phyloP scores from a whole-genome alignment of 2,888 invertebrate species.

The Catocala fraxini region DNA sequence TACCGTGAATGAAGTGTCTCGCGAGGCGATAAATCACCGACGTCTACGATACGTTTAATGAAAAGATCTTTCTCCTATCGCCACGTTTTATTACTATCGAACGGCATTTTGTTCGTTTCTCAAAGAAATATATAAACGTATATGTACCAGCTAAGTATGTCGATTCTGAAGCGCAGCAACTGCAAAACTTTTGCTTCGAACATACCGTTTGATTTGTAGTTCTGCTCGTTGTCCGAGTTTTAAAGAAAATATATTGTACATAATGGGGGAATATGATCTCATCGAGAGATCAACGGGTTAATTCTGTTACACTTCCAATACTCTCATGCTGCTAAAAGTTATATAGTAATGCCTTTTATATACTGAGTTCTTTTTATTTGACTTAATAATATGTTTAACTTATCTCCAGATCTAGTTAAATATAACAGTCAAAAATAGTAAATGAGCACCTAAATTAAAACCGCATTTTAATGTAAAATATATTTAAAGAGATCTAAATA shows the following conservation, averaged over 20 bases:
- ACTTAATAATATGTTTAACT: too few relatives aligned
- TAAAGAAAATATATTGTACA: slow-evolving; percentile 50
- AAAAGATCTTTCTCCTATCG: slow-evolving; percentile 76
- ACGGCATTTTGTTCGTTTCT: slow-evolving; percentile 58
- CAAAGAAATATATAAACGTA: slow-evolving; percentile 44
- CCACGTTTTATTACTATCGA: slow-evolving; percentile 74
- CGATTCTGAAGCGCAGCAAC: slow-evolving; percentile 48
- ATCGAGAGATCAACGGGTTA: background rate
- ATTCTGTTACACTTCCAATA: background rate
- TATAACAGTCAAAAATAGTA: too few relatives aligned
- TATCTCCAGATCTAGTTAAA: too few relatives aligned
- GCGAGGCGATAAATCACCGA: slow-evolving; percentile 81
- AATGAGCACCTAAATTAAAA: too few relatives aligned
- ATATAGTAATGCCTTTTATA: too few relatives aligned
- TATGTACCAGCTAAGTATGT: slow-evolving; percentile 50
- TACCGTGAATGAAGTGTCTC: slow-evolving; percentile 80
- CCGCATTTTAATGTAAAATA: too few relatives aligned
- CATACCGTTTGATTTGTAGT: slow-evolving; percentile 58
- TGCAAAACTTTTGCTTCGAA: slow-evolving; percentile 49
- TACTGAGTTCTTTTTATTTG: slow-evolving; percentile 22
- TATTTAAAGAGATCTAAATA: too few relatives aligned
- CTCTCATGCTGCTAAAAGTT: too few relatives aligned
- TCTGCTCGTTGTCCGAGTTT: slow-evolving; percentile 50
- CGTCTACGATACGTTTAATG: slow-evolving; percentile 83
- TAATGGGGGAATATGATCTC: slow-evolving; percentile 17